Evolutionary conservation across 2,888 invertebrate genomes (phyloP), one percentile per base, ranked within the genome.

Genomic region (Acanthosepion pharaonis): DNA sequence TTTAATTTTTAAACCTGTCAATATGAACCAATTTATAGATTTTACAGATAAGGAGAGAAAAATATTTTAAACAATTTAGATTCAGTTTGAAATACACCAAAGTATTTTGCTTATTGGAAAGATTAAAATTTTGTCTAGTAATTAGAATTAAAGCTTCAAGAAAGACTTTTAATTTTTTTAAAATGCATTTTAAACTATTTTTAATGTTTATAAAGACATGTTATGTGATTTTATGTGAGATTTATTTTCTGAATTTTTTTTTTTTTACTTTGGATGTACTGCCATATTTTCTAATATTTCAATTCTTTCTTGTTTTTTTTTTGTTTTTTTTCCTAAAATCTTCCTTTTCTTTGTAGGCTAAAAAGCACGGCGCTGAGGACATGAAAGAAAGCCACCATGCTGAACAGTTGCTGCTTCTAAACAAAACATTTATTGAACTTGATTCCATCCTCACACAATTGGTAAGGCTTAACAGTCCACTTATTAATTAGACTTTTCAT

Each of bases 391-490:
- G 95, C 28, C 96, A 95, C 92, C 97, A 97, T 53, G 97, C 97
- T 25, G 97, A 97, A 95, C 96, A 97, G 78, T 95, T 97, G 49
- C 95, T 97, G 94, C 96, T 97, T 95, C 95, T 95, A 94, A 97
- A 97, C 95, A 97, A 97, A 95, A 96, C 97, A 9, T 96, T 97
- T 94, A 97, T 97, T 91, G 97, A 97, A 64, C 96, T 97, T 20
- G 97, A 97, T 28, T 96, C 96, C 53, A 95, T 97, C 8, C 96
- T 97, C 15, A 97, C 97, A 91, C 97, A 97, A 78, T 96, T 97
- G 96, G 97, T 97, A 95, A 95, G 96, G 48, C 96, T 25, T 23
- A 15, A 5, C 25, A 93, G 11, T 49, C 53, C n/a, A 51, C 8
- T 18, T 91, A 0, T 48, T 48, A 0, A 6, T 42, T 48, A 4